These are phyloP conservation scores for Sebastes taczanowskii DNA, from an alignment of 2,797 vertebrate genomes.

Conservation along the genomic window DNA sequence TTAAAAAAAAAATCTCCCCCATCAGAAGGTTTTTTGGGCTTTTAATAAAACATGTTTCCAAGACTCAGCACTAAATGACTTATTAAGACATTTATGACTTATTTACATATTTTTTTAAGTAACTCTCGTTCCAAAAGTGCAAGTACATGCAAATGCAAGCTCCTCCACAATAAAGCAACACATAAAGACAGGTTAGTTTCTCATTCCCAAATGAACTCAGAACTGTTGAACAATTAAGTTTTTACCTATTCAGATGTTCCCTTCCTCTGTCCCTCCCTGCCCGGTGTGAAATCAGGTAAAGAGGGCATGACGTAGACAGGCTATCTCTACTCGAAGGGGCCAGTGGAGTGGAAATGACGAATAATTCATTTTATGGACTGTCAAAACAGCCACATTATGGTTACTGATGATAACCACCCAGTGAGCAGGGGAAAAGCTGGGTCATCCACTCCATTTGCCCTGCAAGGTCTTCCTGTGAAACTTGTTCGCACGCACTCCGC, in stretches of 20 bases:
- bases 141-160: background rate
- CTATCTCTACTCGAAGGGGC: slow-evolving; percentile 31
- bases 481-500: background rate
- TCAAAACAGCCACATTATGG: slow-evolving; percentile 71
- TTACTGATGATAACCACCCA: slow-evolving; percentile 71
- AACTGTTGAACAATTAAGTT: slow-evolving; percentile 14
- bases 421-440: slow-evolving; percentile 48
- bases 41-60: background rate
- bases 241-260: slow-evolving; percentile 12
- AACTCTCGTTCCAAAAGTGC: background rate
- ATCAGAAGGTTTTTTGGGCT: background rate
- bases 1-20: background rate
- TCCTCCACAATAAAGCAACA: background rate
- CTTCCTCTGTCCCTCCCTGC: background rate
- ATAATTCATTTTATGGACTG: slow-evolving; percentile 73
- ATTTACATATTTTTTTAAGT: background rate
- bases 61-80: background rate
- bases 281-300: slow-evolving; percentile 49
- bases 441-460: slow-evolving; percentile 65
- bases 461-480: slow-evolving; percentile 34
- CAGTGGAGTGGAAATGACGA: slow-evolving; percentile 67
- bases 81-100: background rate
- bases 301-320: slow-evolving; percentile 49
- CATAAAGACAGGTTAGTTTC: background rate
- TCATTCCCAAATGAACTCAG: background rate